Evolutionary conservation across 2,113 vertebrate genomes (phyloP), one percentile per base, ranked within the genome.

Genomic region (Heteronetta atricapilla): DNA sequence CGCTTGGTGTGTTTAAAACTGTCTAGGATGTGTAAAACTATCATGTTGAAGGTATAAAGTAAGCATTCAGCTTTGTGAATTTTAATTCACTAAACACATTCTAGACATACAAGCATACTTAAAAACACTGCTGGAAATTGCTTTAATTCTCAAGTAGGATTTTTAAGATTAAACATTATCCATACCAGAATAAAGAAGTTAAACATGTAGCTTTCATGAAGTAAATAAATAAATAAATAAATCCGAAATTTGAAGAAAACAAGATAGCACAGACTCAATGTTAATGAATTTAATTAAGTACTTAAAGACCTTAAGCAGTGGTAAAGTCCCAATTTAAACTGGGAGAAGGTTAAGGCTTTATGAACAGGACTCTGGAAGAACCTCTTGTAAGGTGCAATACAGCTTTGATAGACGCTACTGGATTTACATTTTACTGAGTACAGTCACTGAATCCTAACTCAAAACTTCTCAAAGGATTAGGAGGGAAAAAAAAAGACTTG

Each of bases 211-310:
- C 22, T 8, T 46, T 74, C 34, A 58, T 53, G 21, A 89, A 91
- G 87, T 36, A 19, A 72, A 72, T 93, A 62, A 26, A 82, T 84
- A 86, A 80, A 62, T 8, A 44, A 46, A 19, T 40, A 46, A 62
- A 60, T 36, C 64, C 60, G 84, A 88, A 29, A 22, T 86, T 80
- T 79, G 82, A 87, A 91, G 28, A 10, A 83, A 89, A 13, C 36
- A 74, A 58, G 40, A 34, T 21, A 92, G 58, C 8, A 66, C 31
- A 82, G 82, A 28, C n/a, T 81, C 33, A 55, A 15, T 53, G 52
- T 75, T 94, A 95, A 87, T 46, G 20, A 76, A 93, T 48, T 79
- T 89, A 94, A 81, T 79, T 58, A 94, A 79, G 53, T 55, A 87
- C 26, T 82, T 86, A 77, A 62, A 79, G 77, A 76, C 83, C 68